Evolutionary conservation across 2,888 invertebrate genomes (phyloP).

Genomic region (Tineola bisselliella): DNA sequence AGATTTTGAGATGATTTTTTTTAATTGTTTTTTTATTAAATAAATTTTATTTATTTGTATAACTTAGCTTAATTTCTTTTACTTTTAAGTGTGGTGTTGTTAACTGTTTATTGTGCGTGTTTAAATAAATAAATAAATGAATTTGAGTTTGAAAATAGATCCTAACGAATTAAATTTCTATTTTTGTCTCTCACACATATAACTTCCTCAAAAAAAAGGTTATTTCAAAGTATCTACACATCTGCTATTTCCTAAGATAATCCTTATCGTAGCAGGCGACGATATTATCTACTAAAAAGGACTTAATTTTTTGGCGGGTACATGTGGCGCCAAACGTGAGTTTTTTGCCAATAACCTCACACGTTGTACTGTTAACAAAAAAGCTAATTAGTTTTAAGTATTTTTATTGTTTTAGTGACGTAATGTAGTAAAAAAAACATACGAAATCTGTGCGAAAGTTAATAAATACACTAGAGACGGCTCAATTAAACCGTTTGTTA

Average conservation of each 20-base stretch:
- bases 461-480: too few species aligned
- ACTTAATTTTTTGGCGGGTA: slow-evolving; percentile 40
- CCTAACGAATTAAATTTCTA: too few species aligned
- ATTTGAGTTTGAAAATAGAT: too few species aligned
- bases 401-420: not conserved
- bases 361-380: slow-evolving; percentile 26
- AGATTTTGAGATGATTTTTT: too few species aligned
- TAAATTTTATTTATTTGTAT: too few species aligned
- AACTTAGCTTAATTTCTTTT: too few species aligned
- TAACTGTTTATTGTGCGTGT: too few species aligned
- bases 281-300: slow-evolving; percentile 36
- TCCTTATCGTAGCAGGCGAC: slow-evolving; percentile 26
- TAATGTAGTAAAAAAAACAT: not conserved
- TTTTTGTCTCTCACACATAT: not conserved
- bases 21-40: too few species aligned
- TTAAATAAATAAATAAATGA: too few species aligned
- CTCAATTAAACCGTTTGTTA: too few species aligned
- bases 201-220: not conserved
- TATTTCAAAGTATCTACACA: slow-evolving; percentile 21
- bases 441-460: too few species aligned
- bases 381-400: not conserved
- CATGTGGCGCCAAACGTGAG: slow-evolving; percentile 39
- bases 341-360: slow-evolving; percentile 33
- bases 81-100: too few species aligned
- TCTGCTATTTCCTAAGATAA: slow-evolving; percentile 33